Percentiles rank a stretch among this genome's conserved stretches.
Evolutionary conservation across 2,888 invertebrate genomes (phyloP).

Genomic region (Micropterix aruncella): DNA sequence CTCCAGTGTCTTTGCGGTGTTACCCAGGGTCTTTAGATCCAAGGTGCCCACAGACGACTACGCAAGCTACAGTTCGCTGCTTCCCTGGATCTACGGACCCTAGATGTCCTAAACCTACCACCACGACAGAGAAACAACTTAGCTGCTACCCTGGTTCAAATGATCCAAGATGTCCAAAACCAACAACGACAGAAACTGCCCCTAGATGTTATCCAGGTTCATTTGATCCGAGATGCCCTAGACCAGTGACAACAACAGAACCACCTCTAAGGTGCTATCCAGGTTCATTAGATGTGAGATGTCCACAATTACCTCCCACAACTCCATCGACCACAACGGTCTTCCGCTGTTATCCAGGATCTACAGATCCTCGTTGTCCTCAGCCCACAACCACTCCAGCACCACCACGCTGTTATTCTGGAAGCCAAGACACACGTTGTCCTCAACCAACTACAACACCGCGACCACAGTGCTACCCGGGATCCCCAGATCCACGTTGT

Average conservation of each 20-base stretch:
- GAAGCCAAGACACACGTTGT: constrained; percentile 17
- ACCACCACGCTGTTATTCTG: constrained; percentile 15
- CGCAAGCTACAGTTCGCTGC: constrained; percentile 14
- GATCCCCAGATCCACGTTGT: constrained; percentile 19
- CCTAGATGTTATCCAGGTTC: constrained; percentile 18
- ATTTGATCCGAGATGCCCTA: constrained; percentile 18
- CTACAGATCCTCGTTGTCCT: constrained; percentile 19
- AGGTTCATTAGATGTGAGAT: constrained; percentile 13
- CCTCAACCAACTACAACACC: constrained; percentile 10
- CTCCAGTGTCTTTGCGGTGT: constrained; percentile 5
- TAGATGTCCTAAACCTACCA: constrained; percentile 13
- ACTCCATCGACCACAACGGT: constrained; percentile 11
- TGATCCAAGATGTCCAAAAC: constrained; percentile 15
- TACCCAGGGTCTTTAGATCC: constrained; percentile 20
- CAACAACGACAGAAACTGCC: constrained; percentile 16
- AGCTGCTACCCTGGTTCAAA: constrained; percentile 20
- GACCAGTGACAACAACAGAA: constrained; percentile 15
- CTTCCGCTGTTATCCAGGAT: constrained; percentile 19
- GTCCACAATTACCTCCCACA: constrained; percentile 14
- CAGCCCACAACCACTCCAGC: constrained; percentile 15
- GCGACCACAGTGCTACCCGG: constrained; percentile 18
- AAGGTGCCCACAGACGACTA: constrained; percentile 15
- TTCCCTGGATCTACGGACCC: constrained; percentile 13
- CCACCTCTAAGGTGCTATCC: constrained; percentile 15
- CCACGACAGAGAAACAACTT: constrained; percentile 14